Evolutionary conservation across 1,140 invertebrate genomes (phyloP).

Genomic region (Drosophila miranda): DNA sequence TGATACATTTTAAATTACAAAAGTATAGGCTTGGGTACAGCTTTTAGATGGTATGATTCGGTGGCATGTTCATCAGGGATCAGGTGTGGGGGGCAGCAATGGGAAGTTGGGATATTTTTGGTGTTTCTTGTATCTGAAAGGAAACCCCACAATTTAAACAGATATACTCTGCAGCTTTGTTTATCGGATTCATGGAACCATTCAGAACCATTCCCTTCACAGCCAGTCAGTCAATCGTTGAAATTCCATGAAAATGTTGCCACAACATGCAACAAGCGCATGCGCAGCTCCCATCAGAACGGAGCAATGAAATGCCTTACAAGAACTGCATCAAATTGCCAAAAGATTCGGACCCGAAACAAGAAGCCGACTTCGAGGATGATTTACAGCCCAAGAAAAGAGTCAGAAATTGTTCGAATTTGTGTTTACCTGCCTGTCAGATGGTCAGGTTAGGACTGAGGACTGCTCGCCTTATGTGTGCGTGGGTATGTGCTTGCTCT

Average conservation of each 20-base stretch:
- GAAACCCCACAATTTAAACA: no score
- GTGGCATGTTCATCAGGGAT: constrained; percentile 29
- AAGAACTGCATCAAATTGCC: constrained; percentile 19
- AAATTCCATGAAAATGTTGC: constrained; percentile 44
- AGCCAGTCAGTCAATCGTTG: not conserved
- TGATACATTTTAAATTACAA: constrained; percentile 66
- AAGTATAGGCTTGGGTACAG: constrained; percentile 27
- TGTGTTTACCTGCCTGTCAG: constrained; percentile 50
- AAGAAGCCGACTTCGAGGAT: constrained; percentile 19
- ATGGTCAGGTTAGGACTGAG: constrained; percentile 15
- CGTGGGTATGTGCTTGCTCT: constrained; percentile 24
- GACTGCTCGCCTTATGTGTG: constrained; percentile 24
- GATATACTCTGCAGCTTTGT: no score
- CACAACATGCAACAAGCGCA: constrained; percentile 68
- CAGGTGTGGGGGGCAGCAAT: not conserved
- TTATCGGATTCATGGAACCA: no score
- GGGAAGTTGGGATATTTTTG: not conserved
- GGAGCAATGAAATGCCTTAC: constrained; percentile 18
- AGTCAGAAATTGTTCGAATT: constrained; percentile 2
- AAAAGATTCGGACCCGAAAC: constrained; percentile 9
- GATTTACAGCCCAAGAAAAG: constrained; percentile 42
- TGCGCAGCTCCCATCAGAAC: constrained; percentile 49
- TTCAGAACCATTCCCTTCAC: constrained; percentile 6
- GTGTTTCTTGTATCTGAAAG: no score
- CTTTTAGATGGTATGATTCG: not conserved